Conservation (phyloP, 2,888 invertebrate species). For the Antheraea assamensis region DNA sequence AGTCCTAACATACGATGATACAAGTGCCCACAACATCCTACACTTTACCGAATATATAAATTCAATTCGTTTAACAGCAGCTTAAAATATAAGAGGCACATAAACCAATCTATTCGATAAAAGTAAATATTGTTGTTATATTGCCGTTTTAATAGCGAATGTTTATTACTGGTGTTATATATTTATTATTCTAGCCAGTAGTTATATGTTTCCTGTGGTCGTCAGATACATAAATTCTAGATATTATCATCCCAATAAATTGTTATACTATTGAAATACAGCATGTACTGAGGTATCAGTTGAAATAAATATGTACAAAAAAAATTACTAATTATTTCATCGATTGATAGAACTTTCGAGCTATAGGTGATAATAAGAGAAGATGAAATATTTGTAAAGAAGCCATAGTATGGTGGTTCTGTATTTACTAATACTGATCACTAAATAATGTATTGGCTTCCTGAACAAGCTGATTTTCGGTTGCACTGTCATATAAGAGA, state of each 20-base stretch:
- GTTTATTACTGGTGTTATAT: background rate
- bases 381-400: background rate
- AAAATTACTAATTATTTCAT: too few relatives aligned
- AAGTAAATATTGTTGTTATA: constrained; percentile 2
- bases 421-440: too few relatives aligned
- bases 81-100: constrained; percentile 8
- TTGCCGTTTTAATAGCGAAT: constrained; percentile 1
- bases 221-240: background rate
- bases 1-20: constrained; percentile 15
- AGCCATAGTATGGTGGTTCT: background rate
- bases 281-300: too few relatives aligned
- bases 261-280: too few relatives aligned
- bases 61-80: background rate
- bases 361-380: too few relatives aligned
- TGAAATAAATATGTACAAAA: too few relatives aligned
- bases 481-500: too few relatives aligned
- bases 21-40: constrained; percentile 3
- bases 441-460: too few relatives aligned
- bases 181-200: background rate
- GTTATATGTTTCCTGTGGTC: background rate
- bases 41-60: constrained; percentile 2
- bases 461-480: too few relatives aligned
- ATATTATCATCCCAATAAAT: too few relatives aligned
- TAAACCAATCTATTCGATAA: background rate
- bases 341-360: too few relatives aligned